Conservation (phyloP, 2,113 vertebrate species). For the Tauraco erythrolophus region DNA sequence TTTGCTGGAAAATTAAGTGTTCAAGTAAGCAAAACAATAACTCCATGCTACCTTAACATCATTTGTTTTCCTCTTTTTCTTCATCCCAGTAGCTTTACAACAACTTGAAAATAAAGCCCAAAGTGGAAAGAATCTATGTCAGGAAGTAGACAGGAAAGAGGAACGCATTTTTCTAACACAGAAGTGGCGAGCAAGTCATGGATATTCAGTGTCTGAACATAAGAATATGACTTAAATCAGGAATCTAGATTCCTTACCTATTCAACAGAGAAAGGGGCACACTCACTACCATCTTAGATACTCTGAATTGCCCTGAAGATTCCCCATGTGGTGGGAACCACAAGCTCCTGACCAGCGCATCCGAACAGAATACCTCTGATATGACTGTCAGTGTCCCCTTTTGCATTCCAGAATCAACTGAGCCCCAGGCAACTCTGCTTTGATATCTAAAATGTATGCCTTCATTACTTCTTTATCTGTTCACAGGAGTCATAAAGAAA, state of each 20-base stretch:
- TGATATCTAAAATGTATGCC: not conserved
- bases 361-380: not conserved
- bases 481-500: not conserved
- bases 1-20: not conserved
- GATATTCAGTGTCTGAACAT: not conserved
- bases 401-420: fast-evolving
- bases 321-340: not conserved
- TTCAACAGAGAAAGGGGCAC: not conserved
- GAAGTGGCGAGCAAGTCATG: not conserved
- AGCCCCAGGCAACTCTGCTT: not conserved
- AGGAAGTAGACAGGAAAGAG: not conserved
- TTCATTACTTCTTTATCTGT: not conserved
- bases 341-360: not conserved
- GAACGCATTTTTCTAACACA: not conserved
- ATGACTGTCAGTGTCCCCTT: not conserved
- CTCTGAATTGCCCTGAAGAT: not conserved
- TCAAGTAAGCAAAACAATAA: not conserved
- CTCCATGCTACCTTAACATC: not conserved
- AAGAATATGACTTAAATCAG: not conserved
- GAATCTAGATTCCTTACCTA: not conserved
- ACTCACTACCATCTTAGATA: not conserved
- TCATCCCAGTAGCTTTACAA: not conserved
- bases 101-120: not conserved
- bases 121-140: not conserved
- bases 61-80: not conserved